Conservation (phyloP, 2,797 vertebrate genomes). For the Psittacula derbiana region DNA sequence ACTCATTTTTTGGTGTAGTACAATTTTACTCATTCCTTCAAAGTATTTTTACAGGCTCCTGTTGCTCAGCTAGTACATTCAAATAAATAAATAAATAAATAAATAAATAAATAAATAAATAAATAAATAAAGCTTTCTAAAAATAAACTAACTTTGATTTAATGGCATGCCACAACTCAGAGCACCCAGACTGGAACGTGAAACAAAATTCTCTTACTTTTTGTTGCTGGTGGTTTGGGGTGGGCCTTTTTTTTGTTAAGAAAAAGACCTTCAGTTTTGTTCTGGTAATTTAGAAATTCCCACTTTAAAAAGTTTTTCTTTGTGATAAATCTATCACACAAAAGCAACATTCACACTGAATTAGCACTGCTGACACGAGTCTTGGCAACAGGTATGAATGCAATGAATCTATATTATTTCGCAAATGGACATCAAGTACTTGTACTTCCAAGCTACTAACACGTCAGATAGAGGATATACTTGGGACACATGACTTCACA, state of each 20-base stretch:
- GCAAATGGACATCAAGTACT: constrained; percentile 43
- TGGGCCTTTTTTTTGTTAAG: neutral
- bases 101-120: constrained; percentile 7
- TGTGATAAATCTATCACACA: neutral
- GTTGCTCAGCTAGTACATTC: neutral
- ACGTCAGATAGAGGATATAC: constrained; percentile 18
- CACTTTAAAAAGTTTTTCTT: neutral
- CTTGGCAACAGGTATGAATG: constrained; percentile 22
- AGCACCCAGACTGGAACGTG: neutral
- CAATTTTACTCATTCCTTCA: neutral
- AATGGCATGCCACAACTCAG: neutral
- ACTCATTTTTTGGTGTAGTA: neutral
- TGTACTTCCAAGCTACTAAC: constrained; percentile 24
- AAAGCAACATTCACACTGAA: neutral
- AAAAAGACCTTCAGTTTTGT: neutral
- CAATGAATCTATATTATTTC: constrained; percentile 50
- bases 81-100: constrained; percentile 19
- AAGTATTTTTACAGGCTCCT: neutral
- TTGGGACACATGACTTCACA: constrained; percentile 50
- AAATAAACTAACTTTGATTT: constrained; percentile 43
- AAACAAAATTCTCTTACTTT: constrained; percentile 3
- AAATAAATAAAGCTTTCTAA: constrained; percentile 13
- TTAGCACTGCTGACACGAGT: neutral
- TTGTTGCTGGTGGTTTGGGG: neutral
- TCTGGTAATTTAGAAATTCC: neutral